Evolutionary conservation across 2,888 invertebrate genomes (phyloP).

Genomic region (Athalia circularis): DNA sequence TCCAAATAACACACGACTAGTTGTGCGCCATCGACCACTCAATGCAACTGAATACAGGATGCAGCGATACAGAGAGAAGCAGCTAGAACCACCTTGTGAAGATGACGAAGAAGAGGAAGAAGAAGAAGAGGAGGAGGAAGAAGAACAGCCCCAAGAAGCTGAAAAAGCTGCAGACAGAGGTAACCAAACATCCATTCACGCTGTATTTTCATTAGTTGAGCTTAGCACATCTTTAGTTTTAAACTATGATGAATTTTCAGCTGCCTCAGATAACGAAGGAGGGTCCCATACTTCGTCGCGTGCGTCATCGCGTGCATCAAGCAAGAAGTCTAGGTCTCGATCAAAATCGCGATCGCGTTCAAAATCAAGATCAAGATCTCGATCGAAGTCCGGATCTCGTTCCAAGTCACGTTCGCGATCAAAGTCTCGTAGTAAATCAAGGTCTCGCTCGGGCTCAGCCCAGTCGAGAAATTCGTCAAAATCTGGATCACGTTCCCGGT

Average conservation of each 20-base stretch:
- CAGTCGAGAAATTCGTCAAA: conserved; percentile 49
- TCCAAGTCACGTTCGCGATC: conserved; percentile 62
- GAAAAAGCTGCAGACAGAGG: conserved; percentile 70
- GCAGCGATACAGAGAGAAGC: conserved; percentile 90
- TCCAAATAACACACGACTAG: conserved; percentile 86
- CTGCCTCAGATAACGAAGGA: conserved; percentile 71
- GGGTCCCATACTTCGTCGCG: conserved; percentile 74
- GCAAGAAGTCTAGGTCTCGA: conserved; percentile 64
- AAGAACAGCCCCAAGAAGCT: conserved; percentile 73
- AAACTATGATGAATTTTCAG: conserved; percentile 57
- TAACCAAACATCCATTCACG: conserved; percentile 50
- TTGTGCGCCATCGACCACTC: conserved; percentile 93
- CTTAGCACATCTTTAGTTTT: conserved; percentile 36
- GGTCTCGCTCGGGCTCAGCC: conserved; percentile 65
- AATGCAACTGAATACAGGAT: conserved; percentile 90
- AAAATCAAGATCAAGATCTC: conserved; percentile 62
- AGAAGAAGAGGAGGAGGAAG: conserved; percentile 79
- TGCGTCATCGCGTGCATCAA: conserved; percentile 70
- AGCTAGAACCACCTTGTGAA: conserved; percentile 89
- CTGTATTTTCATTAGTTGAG: conserved; percentile 11
- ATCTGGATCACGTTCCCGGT: conserved; percentile 60
- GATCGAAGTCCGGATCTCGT: conserved; percentile 65
- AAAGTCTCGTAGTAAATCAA: conserved; percentile 56
- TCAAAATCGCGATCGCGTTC: conserved; percentile 63
- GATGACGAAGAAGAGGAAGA: conserved; percentile 83